A percentile compares a stretch with the other conserved stretches of the same genome.
Conservation (phyloP, 1,140 invertebrate species). For the Drosophila grimshawi region DNA sequence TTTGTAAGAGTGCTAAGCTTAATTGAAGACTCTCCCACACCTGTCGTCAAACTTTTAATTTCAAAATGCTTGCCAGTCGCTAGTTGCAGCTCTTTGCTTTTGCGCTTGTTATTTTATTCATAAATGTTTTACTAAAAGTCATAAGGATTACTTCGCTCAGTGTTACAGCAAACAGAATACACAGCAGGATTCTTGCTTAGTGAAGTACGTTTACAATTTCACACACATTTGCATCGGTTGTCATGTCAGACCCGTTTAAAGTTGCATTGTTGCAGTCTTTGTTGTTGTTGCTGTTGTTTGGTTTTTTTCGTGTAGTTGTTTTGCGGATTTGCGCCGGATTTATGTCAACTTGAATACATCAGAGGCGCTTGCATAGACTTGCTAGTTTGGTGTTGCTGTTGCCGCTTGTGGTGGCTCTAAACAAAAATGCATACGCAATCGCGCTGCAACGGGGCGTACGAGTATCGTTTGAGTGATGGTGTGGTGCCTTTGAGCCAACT, state of each 20-base stretch:
- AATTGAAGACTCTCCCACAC: slow-evolving; percentile 22
- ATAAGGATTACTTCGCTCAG: slow-evolving; percentile 30
- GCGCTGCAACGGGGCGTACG: slow-evolving; percentile 70
- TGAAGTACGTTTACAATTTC: slow-evolving; percentile 28
- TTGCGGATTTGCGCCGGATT: slow-evolving; percentile 79
- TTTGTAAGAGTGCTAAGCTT: slow-evolving; percentile 54
- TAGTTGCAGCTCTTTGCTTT: slow-evolving; percentile 40
- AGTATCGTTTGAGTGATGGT: slow-evolving; percentile 38
- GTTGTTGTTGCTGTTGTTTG: slow-evolving; percentile 13
- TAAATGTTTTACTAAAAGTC: slow-evolving; percentile 63
- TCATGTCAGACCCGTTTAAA: slow-evolving; percentile 75
- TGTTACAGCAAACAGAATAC: slow-evolving; percentile 10
- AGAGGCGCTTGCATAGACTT: slow-evolving; percentile 79
- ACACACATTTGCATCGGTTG: slow-evolving; percentile 42
- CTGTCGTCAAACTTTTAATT: slow-evolving; percentile 61
- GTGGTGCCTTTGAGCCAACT: slow-evolving; percentile 54
- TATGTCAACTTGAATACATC: slow-evolving; percentile 83
- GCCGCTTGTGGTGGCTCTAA: slow-evolving; percentile 56
- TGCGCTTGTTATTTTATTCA: slow-evolving; percentile 74
- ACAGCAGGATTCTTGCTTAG: background rate
- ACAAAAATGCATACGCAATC: slow-evolving; percentile 76
- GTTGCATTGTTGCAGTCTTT: slow-evolving; percentile 52
- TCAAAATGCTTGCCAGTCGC: slow-evolving; percentile 58
- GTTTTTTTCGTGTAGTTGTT: slow-evolving; percentile 51
- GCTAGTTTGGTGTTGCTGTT: slow-evolving; percentile 56